phyloP scores from a whole-genome alignment of 30 jellyfish, hydroid and myxozoan genomes.

The Morbakka virulenta region DNA sequence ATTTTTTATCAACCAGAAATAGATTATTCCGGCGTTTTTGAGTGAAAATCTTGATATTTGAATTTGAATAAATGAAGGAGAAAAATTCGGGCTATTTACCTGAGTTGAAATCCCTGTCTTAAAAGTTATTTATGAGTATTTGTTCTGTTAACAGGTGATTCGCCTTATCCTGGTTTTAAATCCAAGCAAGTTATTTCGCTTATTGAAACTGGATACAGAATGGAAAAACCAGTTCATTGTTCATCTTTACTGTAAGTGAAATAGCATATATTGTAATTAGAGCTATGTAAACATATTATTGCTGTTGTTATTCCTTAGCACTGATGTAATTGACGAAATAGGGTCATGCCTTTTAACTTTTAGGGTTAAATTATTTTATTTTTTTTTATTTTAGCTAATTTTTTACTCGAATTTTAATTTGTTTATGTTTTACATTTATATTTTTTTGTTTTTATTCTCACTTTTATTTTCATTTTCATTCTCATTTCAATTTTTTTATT shows the following conservation, averaged over 20 bases:
- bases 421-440: background rate
- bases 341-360: background rate
- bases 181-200: slow-evolving; percentile 21
- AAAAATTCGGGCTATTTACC: no score
- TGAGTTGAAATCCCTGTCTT: no score
- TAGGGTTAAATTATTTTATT: no score
- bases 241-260: slow-evolving; percentile 25
- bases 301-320: background rate
- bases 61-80: no score
- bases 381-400: no score
- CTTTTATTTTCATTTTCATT: background rate
- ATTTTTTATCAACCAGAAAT: no score
- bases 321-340: no score
- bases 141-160: slow-evolving; percentile 34
- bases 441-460: no score
- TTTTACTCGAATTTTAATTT: background rate
- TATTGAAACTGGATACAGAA: slow-evolving; percentile 23
- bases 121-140: no score
- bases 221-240: slow-evolving; percentile 50
- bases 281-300: background rate
- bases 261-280: background rate
- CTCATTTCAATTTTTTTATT: no score
- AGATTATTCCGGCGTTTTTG: no score
- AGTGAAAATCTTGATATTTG: no score
- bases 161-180: slow-evolving; percentile 53